phyloP scores from a whole-genome alignment of 2,888 invertebrate genomes.

The Bembecia ichneumoniformis region DNA sequence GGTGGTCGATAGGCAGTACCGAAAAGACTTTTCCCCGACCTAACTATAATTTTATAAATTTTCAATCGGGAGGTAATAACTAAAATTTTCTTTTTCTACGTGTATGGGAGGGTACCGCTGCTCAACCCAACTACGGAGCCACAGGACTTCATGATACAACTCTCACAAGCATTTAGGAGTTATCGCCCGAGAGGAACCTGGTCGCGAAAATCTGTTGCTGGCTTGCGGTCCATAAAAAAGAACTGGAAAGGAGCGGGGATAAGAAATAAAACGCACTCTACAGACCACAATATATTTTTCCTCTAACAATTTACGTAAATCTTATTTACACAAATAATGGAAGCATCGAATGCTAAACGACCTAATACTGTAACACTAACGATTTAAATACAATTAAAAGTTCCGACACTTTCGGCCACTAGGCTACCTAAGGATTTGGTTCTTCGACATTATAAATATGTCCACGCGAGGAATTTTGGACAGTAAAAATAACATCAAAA shows the following conservation, averaged over 20 bases:
- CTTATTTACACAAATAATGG: constrained; percentile 62
- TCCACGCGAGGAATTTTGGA: background rate
- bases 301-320: constrained; percentile 59
- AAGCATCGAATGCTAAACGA: constrained; percentile 57
- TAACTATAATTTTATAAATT: too few species aligned
- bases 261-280: constrained; percentile 28
- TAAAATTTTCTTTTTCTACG: too few species aligned
- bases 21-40: too few species aligned
- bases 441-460: constrained; percentile 4
- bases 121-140: too few species aligned
- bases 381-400: background rate
- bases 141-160: too few species aligned
- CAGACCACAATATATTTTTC: constrained; percentile 62
- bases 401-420: background rate
- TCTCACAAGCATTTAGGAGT: too few species aligned
- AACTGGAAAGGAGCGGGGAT: background rate
- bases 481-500: background rate
- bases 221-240: too few species aligned
- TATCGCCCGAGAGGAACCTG: too few species aligned
- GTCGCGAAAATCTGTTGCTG: too few species aligned
- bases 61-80: too few species aligned
- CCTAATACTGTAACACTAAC: constrained; percentile 50
- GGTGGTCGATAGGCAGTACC: too few species aligned
- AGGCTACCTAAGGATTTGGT: constrained; percentile 1
- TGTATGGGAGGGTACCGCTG: too few species aligned